Evolutionary conservation across 2,797 vertebrate genomes (phyloP).

Genomic region (Tolypeutes matacus): DNA sequence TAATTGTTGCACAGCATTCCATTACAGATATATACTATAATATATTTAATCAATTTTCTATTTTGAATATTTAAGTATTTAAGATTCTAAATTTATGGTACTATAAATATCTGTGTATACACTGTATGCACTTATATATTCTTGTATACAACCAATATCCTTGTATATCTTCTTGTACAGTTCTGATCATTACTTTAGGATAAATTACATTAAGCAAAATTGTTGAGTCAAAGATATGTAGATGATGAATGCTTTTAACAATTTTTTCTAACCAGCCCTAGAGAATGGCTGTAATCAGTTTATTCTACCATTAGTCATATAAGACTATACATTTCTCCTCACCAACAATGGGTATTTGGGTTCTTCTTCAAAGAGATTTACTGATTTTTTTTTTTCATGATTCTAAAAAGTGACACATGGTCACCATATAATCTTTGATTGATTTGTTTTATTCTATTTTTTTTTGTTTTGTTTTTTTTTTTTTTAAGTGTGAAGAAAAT

Average conservation of each 20-base stretch:
- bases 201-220: conserved; percentile 47
- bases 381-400: not conserved
- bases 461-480: not conserved
- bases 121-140: not conserved
- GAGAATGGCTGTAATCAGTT: not conserved
- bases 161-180: not conserved
- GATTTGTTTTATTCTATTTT: not conserved
- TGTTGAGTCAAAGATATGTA: not conserved
- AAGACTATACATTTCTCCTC: not conserved
- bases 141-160: not conserved
- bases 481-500: not conserved
- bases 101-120: not conserved
- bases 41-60: conserved; percentile 40
- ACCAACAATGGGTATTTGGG: not conserved
- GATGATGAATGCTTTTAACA: not conserved
- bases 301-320: not conserved
- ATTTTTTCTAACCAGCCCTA: not conserved
- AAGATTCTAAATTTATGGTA: conserved; percentile 9
- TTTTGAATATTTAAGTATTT: conserved; percentile 9
- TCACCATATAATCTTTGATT: not conserved
- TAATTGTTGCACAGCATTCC: not conserved
- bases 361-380: not conserved
- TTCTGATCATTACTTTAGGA: not conserved
- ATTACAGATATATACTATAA: not conserved
- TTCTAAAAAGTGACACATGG: not conserved